Conservation (phyloP, 2,113 vertebrate genomes). For the Callospermophilus lateralis region DNA sequence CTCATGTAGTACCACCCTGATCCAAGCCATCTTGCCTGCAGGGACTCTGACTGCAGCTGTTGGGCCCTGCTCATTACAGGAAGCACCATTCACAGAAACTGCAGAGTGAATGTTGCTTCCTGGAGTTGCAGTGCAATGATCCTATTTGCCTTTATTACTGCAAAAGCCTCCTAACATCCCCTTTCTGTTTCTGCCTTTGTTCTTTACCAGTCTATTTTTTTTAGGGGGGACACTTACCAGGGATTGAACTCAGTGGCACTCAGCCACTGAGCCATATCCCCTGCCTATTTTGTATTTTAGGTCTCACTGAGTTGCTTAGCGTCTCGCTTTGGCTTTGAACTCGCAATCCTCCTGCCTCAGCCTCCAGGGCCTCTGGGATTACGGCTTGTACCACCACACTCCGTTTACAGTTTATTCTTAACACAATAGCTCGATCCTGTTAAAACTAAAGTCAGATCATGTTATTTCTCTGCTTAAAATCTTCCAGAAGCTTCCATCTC, state of each 20-base stretch:
- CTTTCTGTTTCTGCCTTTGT: not conserved
- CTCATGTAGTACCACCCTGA: not conserved
- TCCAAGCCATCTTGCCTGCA: not conserved
- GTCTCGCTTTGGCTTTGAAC: too few species aligned
- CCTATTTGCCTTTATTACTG: not conserved
- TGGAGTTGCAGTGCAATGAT: not conserved
- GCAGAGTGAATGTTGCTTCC: not conserved
- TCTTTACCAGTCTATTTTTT: not conserved
- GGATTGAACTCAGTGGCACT: too few species aligned
- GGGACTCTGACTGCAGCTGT: not conserved
- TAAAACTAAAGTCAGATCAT: slow-evolving; percentile 27
- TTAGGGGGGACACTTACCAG: too few species aligned
- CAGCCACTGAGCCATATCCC: too few species aligned
- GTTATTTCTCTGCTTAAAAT: slow-evolving; percentile 44
- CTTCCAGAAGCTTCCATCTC: not conserved
- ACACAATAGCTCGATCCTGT: not conserved
- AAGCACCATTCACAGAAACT: not conserved
- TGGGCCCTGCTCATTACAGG: not conserved
- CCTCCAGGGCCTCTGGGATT: too few species aligned
- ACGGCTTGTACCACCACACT: too few species aligned
- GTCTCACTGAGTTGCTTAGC: too few species aligned
- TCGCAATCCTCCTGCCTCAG: too few species aligned
- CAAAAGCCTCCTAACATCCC: not conserved
- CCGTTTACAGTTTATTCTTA: not conserved
- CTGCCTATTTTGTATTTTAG: too few species aligned